Conservation (phyloP, 2,113 vertebrate species). For the Heterotis niloticus region DNA sequence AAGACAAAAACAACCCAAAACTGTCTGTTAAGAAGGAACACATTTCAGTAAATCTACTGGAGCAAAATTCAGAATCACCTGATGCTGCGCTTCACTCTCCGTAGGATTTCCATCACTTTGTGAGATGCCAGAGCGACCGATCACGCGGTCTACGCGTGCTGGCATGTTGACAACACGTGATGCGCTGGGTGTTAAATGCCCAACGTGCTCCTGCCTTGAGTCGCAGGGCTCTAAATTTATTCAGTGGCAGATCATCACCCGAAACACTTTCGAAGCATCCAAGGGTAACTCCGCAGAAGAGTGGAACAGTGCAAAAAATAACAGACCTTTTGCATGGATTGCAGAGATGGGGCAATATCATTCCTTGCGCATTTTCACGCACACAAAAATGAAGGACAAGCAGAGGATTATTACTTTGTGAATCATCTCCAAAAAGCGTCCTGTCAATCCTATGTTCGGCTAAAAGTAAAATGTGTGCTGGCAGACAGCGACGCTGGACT, state of each 20-base stretch:
- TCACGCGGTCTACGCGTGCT: background rate
- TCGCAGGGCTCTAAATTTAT: slow-evolving; percentile 17
- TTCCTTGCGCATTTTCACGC: background rate
- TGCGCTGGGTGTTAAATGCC: slow-evolving; percentile 22
- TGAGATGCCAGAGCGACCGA: background rate
- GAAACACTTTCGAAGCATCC: slow-evolving; percentile 12
- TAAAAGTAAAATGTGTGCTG: no score
- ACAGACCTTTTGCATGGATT: background rate
- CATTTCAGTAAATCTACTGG: background rate
- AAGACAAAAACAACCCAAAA: background rate
- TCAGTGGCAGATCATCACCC: slow-evolving; percentile 26
- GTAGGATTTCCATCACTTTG: slow-evolving; percentile 1
- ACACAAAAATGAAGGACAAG: background rate
- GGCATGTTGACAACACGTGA: slow-evolving; percentile 24
- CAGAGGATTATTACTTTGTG: no score
- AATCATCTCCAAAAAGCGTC: no score
- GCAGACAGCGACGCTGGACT: no score
- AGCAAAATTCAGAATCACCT: background rate
- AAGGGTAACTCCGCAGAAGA: background rate
- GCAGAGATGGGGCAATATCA: background rate
- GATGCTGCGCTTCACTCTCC: background rate
- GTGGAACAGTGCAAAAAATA: background rate
- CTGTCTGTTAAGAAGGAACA: background rate
- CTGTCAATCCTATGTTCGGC: no score
- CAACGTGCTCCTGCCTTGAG: background rate